These are phyloP conservation scores for Dolichallabes microphthalmus DNA, from an alignment of 2,113 vertebrate genomes.

Conservation along the genomic window DNA sequence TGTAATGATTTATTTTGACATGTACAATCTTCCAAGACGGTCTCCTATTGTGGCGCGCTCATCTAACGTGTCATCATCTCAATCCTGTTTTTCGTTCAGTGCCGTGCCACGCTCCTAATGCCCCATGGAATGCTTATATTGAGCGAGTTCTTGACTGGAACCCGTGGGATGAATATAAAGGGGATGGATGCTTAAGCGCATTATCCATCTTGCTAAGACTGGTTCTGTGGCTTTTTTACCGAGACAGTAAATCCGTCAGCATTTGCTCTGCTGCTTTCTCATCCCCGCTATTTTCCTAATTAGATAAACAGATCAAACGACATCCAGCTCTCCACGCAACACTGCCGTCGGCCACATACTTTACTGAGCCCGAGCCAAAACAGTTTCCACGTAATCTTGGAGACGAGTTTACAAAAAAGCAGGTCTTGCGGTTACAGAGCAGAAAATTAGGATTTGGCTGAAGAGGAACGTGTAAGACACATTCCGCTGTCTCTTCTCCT, in stretches of 20 bases:
- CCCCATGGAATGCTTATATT: conserved; percentile 2
- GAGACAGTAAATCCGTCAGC: conserved; percentile 47
- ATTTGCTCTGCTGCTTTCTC: conserved; percentile 11
- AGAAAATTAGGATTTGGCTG: conserved; percentile 11
- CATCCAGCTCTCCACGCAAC: conserved; percentile 25
- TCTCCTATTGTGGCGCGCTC: neutral
- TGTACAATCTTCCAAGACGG: neutral
- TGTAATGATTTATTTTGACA: conserved; percentile 37
- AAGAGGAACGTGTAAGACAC: conserved; percentile 12
- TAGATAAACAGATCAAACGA: conserved; percentile 50
- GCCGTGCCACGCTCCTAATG: conserved; percentile 14
- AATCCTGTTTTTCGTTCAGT: conserved; percentile 23
- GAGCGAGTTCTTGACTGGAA: conserved; percentile 20
- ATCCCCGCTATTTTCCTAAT: conserved; percentile 40
- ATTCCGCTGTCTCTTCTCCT: conserved; percentile 47
- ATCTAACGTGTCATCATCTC: conserved; percentile 8
- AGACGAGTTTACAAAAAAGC: conserved; percentile 40
- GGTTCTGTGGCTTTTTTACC: conserved; percentile 54
- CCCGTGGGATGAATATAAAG: neutral
- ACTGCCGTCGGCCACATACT: conserved; percentile 34
- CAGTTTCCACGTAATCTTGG: conserved; percentile 28
- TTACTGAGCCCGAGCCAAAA: conserved; percentile 32
- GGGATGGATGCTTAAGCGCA: conserved; percentile 33
- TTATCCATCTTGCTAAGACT: conserved; percentile 47
- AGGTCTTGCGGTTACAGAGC: conserved; percentile 11